phyloP scores from a whole-genome alignment of 1,140 invertebrate species.

The Diachasmimorpha longicaudata region DNA sequence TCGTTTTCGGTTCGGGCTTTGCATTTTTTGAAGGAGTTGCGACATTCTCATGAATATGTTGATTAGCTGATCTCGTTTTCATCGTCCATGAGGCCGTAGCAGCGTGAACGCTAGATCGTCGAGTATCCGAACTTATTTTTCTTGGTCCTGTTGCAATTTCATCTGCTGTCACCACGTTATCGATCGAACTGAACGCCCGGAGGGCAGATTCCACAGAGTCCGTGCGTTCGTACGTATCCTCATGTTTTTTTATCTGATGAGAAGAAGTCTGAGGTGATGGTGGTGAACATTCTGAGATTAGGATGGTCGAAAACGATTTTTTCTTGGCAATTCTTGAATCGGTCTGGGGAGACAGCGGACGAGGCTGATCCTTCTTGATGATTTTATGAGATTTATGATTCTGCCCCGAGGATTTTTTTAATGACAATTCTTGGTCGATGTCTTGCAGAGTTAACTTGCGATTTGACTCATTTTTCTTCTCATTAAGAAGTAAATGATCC shows the following conservation, averaged over 20 bases:
- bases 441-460: neutral
- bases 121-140: neutral
- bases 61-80: neutral
- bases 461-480: neutral
- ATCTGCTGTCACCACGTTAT: constrained; percentile 12
- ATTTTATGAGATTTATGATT: constrained; percentile 5
- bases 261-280: too few species aligned
- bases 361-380: constrained; percentile 19
- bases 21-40: neutral
- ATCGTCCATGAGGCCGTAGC: neutral
- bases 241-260: neutral
- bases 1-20: neutral
- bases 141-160: neutral
- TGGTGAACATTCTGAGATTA: too few species aligned
- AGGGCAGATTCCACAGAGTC: constrained; percentile 47
- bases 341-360: too few species aligned
- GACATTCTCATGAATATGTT: neutral
- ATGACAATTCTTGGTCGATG: neutral
- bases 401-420: neutral
- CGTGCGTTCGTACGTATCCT: constrained; percentile 26
- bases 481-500: neutral
- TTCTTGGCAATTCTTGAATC: too few species aligned
- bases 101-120: neutral
- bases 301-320: too few species aligned
- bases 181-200: constrained; percentile 39